Percentiles rank a stretch among this genome's conserved stretches.
Evolutionary conservation across 2,888 invertebrate species (phyloP).

Genomic region (Aricia artaxerxes): DNA sequence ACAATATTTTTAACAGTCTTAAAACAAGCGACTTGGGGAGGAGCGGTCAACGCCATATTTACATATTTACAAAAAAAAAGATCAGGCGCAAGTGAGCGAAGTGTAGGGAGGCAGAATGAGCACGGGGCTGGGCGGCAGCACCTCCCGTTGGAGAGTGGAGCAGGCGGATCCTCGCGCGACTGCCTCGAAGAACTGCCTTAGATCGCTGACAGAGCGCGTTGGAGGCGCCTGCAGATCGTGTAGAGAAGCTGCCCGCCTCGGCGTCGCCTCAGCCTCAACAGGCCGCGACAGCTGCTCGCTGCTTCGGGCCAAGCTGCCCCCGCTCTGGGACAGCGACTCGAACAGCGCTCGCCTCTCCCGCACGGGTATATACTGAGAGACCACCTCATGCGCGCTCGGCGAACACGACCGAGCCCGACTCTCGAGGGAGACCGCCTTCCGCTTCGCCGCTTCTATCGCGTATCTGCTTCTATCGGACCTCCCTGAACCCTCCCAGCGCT

Average conservation of each 20-base stretch:
- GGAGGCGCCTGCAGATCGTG: constrained; percentile 82
- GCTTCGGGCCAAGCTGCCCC: constrained; percentile 82
- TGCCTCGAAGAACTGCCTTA: constrained; percentile 86
- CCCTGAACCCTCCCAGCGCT: constrained; percentile 72
- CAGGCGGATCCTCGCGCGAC: constrained; percentile 70
- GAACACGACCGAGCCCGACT: constrained; percentile 72
- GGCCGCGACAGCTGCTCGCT: constrained; percentile 81
- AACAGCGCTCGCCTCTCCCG: constrained; percentile 85
- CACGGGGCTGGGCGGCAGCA: constrained; percentile 3
- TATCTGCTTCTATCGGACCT: constrained; percentile 67
- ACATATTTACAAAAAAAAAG: constrained; percentile 64
- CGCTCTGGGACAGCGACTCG: constrained; percentile 84
- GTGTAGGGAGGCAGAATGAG: constrained; percentile 49
- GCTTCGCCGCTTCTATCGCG: constrained; percentile 68
- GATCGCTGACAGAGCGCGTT: constrained; percentile 82
- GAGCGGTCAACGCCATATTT: constrained; percentile 72
- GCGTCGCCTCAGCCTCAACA: constrained; percentile 63
- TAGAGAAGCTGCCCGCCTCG: constrained; percentile 83
- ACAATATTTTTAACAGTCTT: constrained; percentile 81
- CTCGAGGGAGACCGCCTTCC: constrained; percentile 69
- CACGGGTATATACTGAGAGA: constrained; percentile 85
- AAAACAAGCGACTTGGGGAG: constrained; percentile 76
- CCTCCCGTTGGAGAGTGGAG: constrained; percentile 51
- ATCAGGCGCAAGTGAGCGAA: constrained; percentile 70
- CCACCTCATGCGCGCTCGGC: constrained; percentile 69